Evolutionary conservation across 2,888 invertebrate species (phyloP).

Genomic region (Rhogogaster chlorosoma): DNA sequence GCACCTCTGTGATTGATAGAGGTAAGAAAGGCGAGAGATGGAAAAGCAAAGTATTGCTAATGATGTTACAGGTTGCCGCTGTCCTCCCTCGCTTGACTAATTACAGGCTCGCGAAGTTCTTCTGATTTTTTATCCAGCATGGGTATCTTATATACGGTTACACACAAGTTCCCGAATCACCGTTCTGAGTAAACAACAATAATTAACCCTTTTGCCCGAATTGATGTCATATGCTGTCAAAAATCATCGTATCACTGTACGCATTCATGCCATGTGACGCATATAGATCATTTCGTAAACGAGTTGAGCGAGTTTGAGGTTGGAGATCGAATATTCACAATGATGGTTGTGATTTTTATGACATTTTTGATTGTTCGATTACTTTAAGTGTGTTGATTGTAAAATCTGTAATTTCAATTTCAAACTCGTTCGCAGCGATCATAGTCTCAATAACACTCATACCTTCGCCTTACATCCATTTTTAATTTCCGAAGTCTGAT

Average conservation of each 20-base stretch:
- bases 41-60: slow-evolving; percentile 40
- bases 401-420: neutral
- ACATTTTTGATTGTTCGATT: neutral
- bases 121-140: neutral
- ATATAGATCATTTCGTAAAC: neutral
- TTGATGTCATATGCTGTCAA: neutral
- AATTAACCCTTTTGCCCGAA: neutral
- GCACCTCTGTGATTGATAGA: slow-evolving; percentile 34
- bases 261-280: neutral
- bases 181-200: neutral
- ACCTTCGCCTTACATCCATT: no score
- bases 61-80: slow-evolving; percentile 28
- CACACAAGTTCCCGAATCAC: neutral
- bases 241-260: neutral
- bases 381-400: neutral
- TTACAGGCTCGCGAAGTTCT: neutral
- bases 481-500: no score
- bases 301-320: neutral
- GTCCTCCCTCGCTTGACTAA: slow-evolving; percentile 14
- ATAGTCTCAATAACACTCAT: neutral
- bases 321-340: neutral
- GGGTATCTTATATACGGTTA: neutral
- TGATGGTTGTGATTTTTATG: neutral
- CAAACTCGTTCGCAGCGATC: neutral
- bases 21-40: slow-evolving; percentile 23